Conservation (phyloP, 2,797 vertebrate genomes). For the Streptopelia turtur region DNA sequence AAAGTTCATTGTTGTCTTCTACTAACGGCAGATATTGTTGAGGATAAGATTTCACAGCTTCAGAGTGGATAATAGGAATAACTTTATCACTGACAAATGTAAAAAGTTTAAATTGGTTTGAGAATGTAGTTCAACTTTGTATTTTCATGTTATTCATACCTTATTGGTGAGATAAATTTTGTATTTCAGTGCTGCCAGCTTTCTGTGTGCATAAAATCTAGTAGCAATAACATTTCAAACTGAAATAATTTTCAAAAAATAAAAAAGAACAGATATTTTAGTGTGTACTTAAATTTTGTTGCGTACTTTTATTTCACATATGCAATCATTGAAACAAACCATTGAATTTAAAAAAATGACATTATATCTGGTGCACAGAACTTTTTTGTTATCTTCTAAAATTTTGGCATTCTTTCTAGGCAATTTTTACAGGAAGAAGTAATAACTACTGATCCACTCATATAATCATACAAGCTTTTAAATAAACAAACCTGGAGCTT, state of each 20-base stretch:
- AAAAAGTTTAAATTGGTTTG: neutral
- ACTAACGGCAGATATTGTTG: neutral
- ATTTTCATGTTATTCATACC: neutral
- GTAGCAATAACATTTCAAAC: neutral
- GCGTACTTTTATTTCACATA: neutral
- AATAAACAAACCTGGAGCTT: neutral
- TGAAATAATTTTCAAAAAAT: neutral
- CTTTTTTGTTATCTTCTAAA: neutral
- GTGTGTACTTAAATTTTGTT: neutral
- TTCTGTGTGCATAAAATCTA: neutral
- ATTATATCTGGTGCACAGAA: neutral
- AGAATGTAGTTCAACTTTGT: neutral
- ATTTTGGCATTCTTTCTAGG: neutral
- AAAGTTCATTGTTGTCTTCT: neutral
- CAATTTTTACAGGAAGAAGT: neutral
- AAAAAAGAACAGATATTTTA: neutral
- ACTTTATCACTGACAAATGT: neutral
- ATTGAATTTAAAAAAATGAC: neutral
- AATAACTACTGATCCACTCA: neutral
- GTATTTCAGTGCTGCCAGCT: neutral
- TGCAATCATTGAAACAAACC: neutral
- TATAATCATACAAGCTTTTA: neutral
- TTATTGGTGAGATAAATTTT: neutral
- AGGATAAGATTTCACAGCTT: neutral
- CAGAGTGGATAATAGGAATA: neutral